phyloP scores from a whole-genome alignment of 2,888 invertebrate genomes.

The Phorcus lineatus region DNA sequence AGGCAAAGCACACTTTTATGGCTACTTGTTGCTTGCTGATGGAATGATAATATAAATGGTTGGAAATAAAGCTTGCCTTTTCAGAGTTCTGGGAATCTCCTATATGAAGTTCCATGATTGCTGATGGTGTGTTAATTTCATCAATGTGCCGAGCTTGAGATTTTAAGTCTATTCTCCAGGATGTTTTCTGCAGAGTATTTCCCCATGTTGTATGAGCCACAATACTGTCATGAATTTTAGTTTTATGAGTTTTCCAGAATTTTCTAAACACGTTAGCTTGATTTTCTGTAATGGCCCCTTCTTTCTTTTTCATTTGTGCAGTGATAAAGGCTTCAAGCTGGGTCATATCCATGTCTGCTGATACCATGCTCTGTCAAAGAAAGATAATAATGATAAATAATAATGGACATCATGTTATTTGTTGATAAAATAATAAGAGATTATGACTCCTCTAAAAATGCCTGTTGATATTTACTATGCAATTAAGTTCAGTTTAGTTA shows the following conservation, averaged over 20 bases:
- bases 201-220: conserved; percentile 69
- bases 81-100: conserved; percentile 73
- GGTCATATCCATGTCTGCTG: conserved; percentile 72
- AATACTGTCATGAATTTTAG: conserved; percentile 69
- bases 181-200: conserved; percentile 65
- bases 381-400: not conserved
- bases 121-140: conserved; percentile 81
- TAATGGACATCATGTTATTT: not conserved
- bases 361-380: conserved; percentile 67
- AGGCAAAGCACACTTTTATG: too few relatives aligned
- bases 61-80: conserved; percentile 23
- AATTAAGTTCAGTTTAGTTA: not conserved
- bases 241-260: conserved; percentile 72
- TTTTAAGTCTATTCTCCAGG: conserved; percentile 74
- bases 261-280: conserved; percentile 68
- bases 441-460: too few relatives aligned
- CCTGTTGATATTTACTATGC: not conserved
- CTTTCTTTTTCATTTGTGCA: conserved; percentile 69
- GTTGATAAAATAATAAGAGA: too few relatives aligned
- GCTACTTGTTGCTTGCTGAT: too few relatives aligned
- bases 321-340: conserved; percentile 72
- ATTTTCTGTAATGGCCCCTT: conserved; percentile 69
- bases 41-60: too few relatives aligned
- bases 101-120: conserved; percentile 82
- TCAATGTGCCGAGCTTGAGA: conserved; percentile 87